Base-by-base conservation (phyloP, 1,140 invertebrate genomes). In the Brachionus angularis region DNA sequence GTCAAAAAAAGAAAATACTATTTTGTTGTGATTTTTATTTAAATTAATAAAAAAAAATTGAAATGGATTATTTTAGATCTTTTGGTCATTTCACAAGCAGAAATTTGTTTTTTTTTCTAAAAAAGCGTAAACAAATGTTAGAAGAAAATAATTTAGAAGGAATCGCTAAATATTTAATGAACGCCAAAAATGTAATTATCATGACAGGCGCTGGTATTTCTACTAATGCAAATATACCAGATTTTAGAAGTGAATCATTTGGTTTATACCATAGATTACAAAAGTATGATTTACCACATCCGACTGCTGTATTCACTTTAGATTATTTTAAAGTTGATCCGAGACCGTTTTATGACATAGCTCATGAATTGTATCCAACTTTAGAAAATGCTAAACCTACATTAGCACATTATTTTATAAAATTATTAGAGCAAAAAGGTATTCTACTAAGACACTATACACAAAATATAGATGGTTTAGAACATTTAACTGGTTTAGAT, bases 401-500 rank as follows among this genome's bases (percentile, higher is more conserved):
- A 50, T 14, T 70, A 27, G 29, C 67, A 7, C 67, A 70, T 70
- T 70, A 70, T 70, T 70, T 70, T 21, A 52, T 70, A 14, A 70
- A 70, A 27, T 16, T 71, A 23, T 71, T 71, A 18, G 34, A 71
- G 7, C 1, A 12, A 10, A 71, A 71, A 53, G 49, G 49, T 31
- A 71, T 52, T 52, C 34, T 71, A 21, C 7, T 50, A n/a, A 39
- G 29, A 42, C 49, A 53, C 18, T 71, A 52, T 18, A 72, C 73
- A 10, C 88, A 96, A 83, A 96, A 96, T 82, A 93, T 96, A 75
- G 94, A 96, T 79, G 92, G 90, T 0, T 80, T 97, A 58, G 93
- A 96, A 81, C 83, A 90, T 75, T 82, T 90, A 3, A 89, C 92
- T 61, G 91, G 90, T n/a, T 81, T 97, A 62, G 87, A 88, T 2